Evolutionary conservation across 2,113 vertebrate species (phyloP), one percentile per base, ranked within the genome.

Genomic region (Uria lomvia): DNA sequence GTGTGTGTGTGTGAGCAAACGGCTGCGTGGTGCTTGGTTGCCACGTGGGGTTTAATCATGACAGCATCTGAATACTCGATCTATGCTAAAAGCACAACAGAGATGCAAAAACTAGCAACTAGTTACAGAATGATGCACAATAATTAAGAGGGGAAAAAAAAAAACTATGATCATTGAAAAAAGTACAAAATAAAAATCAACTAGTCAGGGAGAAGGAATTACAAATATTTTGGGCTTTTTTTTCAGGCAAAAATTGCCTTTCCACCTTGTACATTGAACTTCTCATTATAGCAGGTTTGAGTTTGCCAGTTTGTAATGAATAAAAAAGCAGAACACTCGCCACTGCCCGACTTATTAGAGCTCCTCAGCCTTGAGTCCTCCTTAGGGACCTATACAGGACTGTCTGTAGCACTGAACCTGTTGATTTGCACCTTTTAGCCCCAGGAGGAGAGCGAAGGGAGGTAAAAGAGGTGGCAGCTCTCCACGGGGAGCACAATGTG

Each of bases 101-200:
- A 56, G 34, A 70, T 29, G 8, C 17, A 81, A 85, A 86, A 91
- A 15, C 19, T 66, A 93, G 8, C 29, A 75, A 40, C 19, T 42
- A 63, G 12, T 26, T 63, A 67, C 8, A 85, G 52, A 89, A 55
- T 8, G 5, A 82, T 38, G 13, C 8, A 40, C 11, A 47, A 9
- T 2, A 89, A 5, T 53, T 72, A 45, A 66, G 7, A 60, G 7
- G 19, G 32, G 5, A 22, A 43, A 59, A 88, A 38, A 38, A 5
- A 0, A 29, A 83, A 10, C 18, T 40, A 29, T 5, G 24, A 62
- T 3, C 1, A 38, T 66, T 4, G 0, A 6, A 60, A 89, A 34
- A 68, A 30, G 34, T 11, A 4, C 15, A 81, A 81, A 77, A 47
- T 79, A 89, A 42, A 8, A 78, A 76, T 66, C 27, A 11, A 56